Conservation (phyloP, 2,888 invertebrate species). For the Andrena haemorrhoa region DNA sequence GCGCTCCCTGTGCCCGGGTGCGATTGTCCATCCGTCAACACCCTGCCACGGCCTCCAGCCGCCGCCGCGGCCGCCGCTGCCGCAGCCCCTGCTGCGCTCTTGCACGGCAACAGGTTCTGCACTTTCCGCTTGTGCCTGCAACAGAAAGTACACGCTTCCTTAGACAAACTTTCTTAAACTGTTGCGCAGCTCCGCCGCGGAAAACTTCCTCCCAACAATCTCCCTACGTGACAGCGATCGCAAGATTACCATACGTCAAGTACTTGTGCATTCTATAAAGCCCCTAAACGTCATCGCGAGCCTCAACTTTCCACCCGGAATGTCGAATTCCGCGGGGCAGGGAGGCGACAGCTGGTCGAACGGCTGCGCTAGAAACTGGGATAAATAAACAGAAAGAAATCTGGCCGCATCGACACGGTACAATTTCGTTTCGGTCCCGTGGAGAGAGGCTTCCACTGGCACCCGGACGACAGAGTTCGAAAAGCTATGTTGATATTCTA, state of each 20-base stretch:
- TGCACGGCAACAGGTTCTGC: slow-evolving; percentile 93
- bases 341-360: neutral
- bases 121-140: slow-evolving; percentile 94
- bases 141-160: slow-evolving; percentile 77
- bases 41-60: slow-evolving; percentile 82
- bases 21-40: slow-evolving; percentile 83
- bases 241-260: too few species aligned
- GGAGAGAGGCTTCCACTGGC: neutral
- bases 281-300: too few species aligned
- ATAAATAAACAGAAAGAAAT: slow-evolving; percentile 3
- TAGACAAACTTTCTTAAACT: slow-evolving; percentile 1
- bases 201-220: too few species aligned
- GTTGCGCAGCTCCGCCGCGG: too few species aligned
- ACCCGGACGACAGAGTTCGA: slow-evolving; percentile 16
- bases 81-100: slow-evolving; percentile 87
- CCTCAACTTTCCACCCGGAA: neutral
- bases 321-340: neutral
- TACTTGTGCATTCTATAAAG: too few species aligned
- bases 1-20: slow-evolving; percentile 81
- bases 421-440: slow-evolving; percentile 11
- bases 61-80: slow-evolving; percentile 82
- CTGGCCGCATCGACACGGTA: neutral
- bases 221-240: neutral
- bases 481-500: slow-evolving; percentile 63
- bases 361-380: slow-evolving; percentile 10